Evolutionary conservation across 1,140 invertebrate species (phyloP).

Genomic region (Olivierus martensii): DNA sequence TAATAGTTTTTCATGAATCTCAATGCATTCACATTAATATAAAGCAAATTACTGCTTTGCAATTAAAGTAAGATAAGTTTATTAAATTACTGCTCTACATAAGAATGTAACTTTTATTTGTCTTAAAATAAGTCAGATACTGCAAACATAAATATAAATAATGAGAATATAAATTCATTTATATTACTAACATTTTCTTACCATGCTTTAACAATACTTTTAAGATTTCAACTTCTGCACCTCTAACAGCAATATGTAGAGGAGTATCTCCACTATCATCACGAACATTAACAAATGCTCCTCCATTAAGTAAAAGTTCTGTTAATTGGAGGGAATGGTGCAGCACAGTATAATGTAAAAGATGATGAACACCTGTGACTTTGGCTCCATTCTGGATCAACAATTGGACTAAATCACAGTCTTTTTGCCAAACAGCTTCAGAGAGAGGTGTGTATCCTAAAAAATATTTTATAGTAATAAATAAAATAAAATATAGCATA

Average conservation of each 20-base stretch:
- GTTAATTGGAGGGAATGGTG: conserved; percentile 35
- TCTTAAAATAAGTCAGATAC: too few relatives aligned
- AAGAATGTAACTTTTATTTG: too few relatives aligned
- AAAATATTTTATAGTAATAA: conserved; percentile 4
- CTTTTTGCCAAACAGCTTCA: conserved; percentile 38
- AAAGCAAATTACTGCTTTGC: too few relatives aligned
- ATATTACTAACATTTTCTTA: too few relatives aligned
- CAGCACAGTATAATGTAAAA: conserved; percentile 40
- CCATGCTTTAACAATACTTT: conserved; percentile 31
- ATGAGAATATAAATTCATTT: too few relatives aligned
- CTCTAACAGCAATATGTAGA: conserved; percentile 29
- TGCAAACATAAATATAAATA: too few relatives aligned
- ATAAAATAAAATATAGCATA: too few relatives aligned
- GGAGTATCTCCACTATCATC: conserved; percentile 42
- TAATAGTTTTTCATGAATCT: too few relatives aligned
- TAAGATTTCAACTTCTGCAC: background rate
- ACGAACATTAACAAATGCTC: conserved; percentile 37
- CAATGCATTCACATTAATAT: too few relatives aligned
- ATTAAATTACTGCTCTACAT: too few relatives aligned
- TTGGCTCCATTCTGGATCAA: conserved; percentile 40
- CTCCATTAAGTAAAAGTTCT: conserved; percentile 33
- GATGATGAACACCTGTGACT: conserved; percentile 38
- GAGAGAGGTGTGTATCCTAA: conserved; percentile 38
- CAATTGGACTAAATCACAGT: conserved; percentile 28
- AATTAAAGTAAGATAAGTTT: too few relatives aligned